Evolutionary conservation across 2,888 invertebrate species (phyloP).

Genomic region (Caenorhabditis japonica): DNA sequence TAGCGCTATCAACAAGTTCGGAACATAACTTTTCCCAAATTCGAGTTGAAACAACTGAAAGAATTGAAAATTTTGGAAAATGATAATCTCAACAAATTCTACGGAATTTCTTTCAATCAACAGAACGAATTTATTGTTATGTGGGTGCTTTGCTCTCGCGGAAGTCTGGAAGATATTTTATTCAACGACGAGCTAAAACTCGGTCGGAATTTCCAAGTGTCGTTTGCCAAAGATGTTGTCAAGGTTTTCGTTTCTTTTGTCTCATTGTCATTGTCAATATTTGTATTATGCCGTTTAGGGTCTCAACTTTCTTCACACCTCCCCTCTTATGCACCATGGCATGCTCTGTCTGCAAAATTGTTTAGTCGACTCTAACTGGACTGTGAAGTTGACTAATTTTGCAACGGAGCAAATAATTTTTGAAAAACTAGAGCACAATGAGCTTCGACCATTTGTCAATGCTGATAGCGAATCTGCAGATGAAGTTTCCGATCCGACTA

Average conservation of each 20-base stretch:
- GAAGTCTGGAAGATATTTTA: conserved; percentile 75
- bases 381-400: conserved; percentile 76
- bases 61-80: conserved; percentile 75
- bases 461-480: conserved; percentile 37
- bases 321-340: conserved; percentile 71
- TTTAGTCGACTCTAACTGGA: conserved; percentile 76
- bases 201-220: conserved; percentile 75
- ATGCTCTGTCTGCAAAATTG: conserved; percentile 76
- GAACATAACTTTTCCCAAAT: conserved; percentile 72
- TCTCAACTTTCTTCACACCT: conserved; percentile 70
- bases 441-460: conserved; percentile 53
- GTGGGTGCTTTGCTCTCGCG: conserved; percentile 74
- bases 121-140: conserved; percentile 76
- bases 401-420: conserved; percentile 72
- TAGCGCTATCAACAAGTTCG: conserved; percentile 71
- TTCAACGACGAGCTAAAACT: conserved; percentile 77
- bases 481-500: conserved; percentile 34
- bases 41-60: conserved; percentile 69
- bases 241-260: conserved; percentile 57
- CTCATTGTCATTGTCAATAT: not conserved
- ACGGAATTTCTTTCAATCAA: conserved; percentile 76
- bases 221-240: conserved; percentile 76
- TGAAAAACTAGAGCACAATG: conserved; percentile 70
- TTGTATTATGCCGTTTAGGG: conserved; percentile 57
- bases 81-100: conserved; percentile 76